Evolutionary conservation across 1,140 invertebrate genomes (phyloP).

Genomic region (Drosophila insularis): DNA sequence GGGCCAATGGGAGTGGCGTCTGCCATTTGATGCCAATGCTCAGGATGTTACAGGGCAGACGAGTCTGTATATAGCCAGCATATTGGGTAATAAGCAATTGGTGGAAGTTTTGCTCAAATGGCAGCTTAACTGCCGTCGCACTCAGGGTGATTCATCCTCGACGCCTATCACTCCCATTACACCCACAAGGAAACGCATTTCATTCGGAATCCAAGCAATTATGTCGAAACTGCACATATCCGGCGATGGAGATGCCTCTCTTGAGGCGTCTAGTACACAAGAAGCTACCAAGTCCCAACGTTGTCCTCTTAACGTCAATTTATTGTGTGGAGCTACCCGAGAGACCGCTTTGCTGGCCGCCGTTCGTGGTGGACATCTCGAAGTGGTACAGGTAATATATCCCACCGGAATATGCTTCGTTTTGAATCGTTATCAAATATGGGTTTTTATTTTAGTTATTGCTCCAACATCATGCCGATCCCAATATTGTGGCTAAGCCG

Average conservation of each 20-base stretch:
- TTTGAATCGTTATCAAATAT: not conserved
- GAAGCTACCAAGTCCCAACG: slow-evolving; percentile 85
- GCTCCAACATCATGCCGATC: slow-evolving; percentile 88
- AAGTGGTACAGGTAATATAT: slow-evolving; percentile 84
- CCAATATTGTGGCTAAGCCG: slow-evolving; percentile 86
- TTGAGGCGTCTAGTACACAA: slow-evolving; percentile 30
- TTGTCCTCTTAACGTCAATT: slow-evolving; percentile 88
- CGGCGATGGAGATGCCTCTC: slow-evolving; percentile 48
- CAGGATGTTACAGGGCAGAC: slow-evolving; percentile 95
- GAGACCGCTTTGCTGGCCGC: slow-evolving; percentile 92
- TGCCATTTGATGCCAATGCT: slow-evolving; percentile 95
- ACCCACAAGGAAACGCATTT: slow-evolving; percentile 89
- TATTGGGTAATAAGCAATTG: slow-evolving; percentile 91
- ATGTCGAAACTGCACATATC: slow-evolving; percentile 90
- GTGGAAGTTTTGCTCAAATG: slow-evolving; percentile 91
- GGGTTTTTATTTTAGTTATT: slow-evolving; percentile 83
- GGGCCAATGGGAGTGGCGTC: slow-evolving; percentile 91
- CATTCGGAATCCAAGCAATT: slow-evolving; percentile 93
- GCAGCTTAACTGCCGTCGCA: slow-evolving; percentile 86
- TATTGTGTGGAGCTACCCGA: slow-evolving; percentile 85
- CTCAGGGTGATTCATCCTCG: slow-evolving; percentile 73
- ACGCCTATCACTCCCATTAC: slow-evolving; percentile 64
- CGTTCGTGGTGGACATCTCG: slow-evolving; percentile 89
- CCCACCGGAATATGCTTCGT: not conserved
- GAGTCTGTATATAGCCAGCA: slow-evolving; percentile 93